Conservation (phyloP, 2,113 vertebrate species). For the Erythrocebus patas region DNA sequence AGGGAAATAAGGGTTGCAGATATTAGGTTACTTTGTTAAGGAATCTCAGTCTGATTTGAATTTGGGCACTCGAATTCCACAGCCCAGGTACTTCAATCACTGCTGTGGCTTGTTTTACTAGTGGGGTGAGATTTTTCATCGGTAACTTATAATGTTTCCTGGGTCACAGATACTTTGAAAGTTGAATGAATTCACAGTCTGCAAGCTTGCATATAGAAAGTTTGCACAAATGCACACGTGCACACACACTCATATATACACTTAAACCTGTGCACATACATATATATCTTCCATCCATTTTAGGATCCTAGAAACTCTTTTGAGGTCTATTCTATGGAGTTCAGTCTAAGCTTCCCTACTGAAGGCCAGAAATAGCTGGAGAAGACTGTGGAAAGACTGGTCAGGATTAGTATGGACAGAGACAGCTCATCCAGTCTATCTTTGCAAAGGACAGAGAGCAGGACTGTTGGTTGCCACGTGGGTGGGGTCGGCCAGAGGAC, state of each 20-base stretch:
- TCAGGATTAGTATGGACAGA: not conserved
- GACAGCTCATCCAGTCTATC: accelerated
- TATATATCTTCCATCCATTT: not conserved
- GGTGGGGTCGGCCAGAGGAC: too few species aligned
- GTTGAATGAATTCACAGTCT: not conserved
- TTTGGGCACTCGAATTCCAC: not conserved
- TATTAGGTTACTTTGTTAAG: not conserved
- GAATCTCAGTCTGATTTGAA: not conserved
- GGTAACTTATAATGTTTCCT: not conserved
- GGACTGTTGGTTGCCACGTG: not conserved
- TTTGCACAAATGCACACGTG: not conserved
- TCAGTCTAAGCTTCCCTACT: not conserved
- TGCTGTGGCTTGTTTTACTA: not conserved
- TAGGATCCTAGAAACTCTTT: not conserved
- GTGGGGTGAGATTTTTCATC: not conserved
- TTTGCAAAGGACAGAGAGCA: not conserved
- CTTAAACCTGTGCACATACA: not conserved
- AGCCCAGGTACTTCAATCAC: not conserved
- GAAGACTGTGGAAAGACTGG: not conserved
- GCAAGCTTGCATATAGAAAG: not conserved
- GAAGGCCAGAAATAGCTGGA: not conserved
- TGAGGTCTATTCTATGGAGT: not conserved
- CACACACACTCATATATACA: too few species aligned
- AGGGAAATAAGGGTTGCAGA: not conserved
- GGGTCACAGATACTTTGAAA: not conserved